Conservation (phyloP, 2,113 vertebrate genomes). For the Panthera uncia region DNA sequence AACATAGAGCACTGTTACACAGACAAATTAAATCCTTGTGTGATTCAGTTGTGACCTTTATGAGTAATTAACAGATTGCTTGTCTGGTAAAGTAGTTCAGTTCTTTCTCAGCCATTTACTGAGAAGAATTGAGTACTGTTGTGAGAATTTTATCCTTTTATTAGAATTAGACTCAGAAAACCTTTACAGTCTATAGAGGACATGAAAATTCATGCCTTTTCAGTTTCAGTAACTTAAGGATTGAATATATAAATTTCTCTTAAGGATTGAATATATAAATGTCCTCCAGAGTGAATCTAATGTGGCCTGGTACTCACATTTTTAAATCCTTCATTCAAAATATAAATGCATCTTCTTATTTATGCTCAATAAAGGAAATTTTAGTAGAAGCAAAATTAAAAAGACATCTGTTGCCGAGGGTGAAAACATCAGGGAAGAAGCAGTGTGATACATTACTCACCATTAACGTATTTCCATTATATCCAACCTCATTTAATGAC, state of each 20-base stretch:
- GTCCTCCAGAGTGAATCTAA: neutral
- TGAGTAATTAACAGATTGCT: conserved; percentile 41
- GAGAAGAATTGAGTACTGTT: conserved; percentile 61
- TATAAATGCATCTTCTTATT: neutral
- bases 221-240: neutral
- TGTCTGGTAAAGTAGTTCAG: conserved; percentile 35
- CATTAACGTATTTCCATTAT: neutral
- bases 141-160: conserved; percentile 17
- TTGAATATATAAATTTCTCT: conserved; percentile 4
- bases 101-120: conserved; percentile 54
- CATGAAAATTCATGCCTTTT: conserved; percentile 43
- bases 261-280: neutral
- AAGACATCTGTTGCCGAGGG: neutral
- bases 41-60: conserved; percentile 59
- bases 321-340: conserved; percentile 31
- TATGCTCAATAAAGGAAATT: conserved; percentile 26
- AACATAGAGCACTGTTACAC: conserved; percentile 46
- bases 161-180: conserved; percentile 9
- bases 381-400: conserved; percentile 29
- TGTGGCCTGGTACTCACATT: neutral
- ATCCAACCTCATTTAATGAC: conserved; percentile 21
- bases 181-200: neutral
- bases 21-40: conserved; percentile 46
- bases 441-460: neutral
- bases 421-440: neutral